Evolutionary conservation across 2,113 vertebrate species (phyloP).

Genomic region (Polypterus senegalus): DNA sequence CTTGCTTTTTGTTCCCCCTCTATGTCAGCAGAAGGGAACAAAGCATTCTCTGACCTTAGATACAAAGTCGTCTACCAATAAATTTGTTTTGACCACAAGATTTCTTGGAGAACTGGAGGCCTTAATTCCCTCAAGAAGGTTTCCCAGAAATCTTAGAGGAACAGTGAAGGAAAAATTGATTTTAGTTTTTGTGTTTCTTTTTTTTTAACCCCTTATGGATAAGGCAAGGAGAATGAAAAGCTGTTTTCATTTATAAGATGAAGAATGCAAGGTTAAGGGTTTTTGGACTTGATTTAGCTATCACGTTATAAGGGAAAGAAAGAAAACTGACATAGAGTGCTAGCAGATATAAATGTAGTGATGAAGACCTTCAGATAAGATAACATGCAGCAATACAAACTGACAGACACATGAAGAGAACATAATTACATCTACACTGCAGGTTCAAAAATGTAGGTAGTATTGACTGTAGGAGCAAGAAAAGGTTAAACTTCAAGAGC

Average conservation of each 20-base stretch:
- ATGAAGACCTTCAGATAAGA: too few species aligned
- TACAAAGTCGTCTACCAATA: slow-evolving; percentile 52
- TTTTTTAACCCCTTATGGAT: slow-evolving; percentile 42
- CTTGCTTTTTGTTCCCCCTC: too few species aligned
- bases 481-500: too few species aligned
- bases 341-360: too few species aligned
- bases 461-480: too few species aligned
- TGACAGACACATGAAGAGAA: too few species aligned
- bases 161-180: slow-evolving; percentile 50
- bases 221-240: slow-evolving; percentile 65
- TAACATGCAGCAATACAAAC: too few species aligned
- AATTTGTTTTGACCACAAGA: slow-evolving; percentile 45
- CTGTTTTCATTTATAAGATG: slow-evolving; percentile 48
- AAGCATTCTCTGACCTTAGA: slow-evolving; percentile 45
- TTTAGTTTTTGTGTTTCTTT: slow-evolving; percentile 41
- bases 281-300: slow-evolving; percentile 57
- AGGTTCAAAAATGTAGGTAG: too few species aligned
- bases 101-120: slow-evolving; percentile 10
- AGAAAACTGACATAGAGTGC: not conserved
- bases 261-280: slow-evolving; percentile 49
- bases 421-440: too few species aligned
- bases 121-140: slow-evolving; percentile 46
- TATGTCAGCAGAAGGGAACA: slow-evolving; percentile 32
- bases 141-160: slow-evolving; percentile 48
- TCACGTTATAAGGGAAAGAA: slow-evolving; percentile 37